phyloP scores from a whole-genome alignment of 1,140 invertebrate species.

The Brachystomella parvula region DNA sequence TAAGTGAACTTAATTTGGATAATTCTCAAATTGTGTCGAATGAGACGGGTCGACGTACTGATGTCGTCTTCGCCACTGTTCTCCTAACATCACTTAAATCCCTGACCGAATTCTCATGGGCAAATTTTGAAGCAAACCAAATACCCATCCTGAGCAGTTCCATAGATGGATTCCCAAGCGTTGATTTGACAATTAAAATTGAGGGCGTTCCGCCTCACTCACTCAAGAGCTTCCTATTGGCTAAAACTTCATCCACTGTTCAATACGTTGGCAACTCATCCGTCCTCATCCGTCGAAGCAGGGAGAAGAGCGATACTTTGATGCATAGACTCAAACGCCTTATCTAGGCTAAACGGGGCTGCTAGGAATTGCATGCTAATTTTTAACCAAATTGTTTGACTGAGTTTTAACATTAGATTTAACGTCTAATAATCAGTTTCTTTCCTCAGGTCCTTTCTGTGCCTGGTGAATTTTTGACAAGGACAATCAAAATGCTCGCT shows the following conservation, averaged over 20 bases:
- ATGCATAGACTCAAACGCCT: constrained; percentile 28
- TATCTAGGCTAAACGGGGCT: constrained; percentile 2
- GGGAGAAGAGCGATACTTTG: constrained; percentile 27
- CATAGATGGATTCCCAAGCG: not conserved
- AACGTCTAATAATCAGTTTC: no score
- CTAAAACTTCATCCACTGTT: constrained; percentile 18
- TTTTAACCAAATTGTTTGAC: no score
- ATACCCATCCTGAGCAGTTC: constrained; percentile 16
- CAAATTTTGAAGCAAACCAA: constrained; percentile 30
- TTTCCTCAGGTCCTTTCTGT: no score
- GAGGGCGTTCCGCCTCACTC: constrained; percentile 23
- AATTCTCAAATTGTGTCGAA: constrained; percentile 4
- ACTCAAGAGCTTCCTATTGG: constrained; percentile 24
- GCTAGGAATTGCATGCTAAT: no score
- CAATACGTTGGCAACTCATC: constrained; percentile 33
- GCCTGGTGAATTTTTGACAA: no score
- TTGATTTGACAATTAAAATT: constrained; percentile 20
- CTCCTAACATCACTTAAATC: constrained; percentile 26
- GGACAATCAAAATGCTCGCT: no score
- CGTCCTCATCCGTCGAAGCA: constrained; percentile 16
- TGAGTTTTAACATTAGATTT: no score
- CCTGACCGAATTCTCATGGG: constrained; percentile 34
- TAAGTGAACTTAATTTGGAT: constrained; percentile 29
- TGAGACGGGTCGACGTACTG: constrained; percentile 18
- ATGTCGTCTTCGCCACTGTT: constrained; percentile 19